These are phyloP conservation scores for Drosophila guanche DNA, from an alignment of 1,140 invertebrate species.

Conservation along the genomic window DNA sequence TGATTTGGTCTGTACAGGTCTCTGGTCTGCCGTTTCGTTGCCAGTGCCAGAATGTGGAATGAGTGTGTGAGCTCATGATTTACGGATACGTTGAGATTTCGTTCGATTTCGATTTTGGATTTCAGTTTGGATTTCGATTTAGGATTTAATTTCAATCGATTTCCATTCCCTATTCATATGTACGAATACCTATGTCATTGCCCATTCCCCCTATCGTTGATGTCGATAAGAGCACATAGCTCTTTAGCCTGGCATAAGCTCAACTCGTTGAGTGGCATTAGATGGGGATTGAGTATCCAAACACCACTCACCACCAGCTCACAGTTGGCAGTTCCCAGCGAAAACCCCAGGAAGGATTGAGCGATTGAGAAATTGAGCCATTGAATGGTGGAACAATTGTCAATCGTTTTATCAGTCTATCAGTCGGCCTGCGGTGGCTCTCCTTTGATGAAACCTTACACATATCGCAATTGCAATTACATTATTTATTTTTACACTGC, in stretches of 20 bases:
- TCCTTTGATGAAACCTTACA: slow-evolving; percentile 57
- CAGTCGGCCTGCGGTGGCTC: slow-evolving; percentile 32
- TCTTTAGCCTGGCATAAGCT: slow-evolving; percentile 55
- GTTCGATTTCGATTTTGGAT: slow-evolving; percentile 42
- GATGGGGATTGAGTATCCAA: slow-evolving; percentile 70
- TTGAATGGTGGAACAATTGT: not conserved
- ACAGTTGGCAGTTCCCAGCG: slow-evolving; percentile 17
- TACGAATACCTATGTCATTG: too few relatives aligned
- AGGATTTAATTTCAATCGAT: slow-evolving; percentile 20
- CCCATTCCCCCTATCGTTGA: too few relatives aligned
- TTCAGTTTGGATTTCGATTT: slow-evolving; percentile 15
- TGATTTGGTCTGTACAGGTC: slow-evolving; percentile 63
- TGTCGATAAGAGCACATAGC: slow-evolving; percentile 19
- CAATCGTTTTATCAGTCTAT: slow-evolving; percentile 24
- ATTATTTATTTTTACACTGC: slow-evolving; percentile 71
- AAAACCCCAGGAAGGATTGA: too few relatives aligned
- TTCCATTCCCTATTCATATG: slow-evolving; percentile 18
- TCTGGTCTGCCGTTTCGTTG: too few relatives aligned
- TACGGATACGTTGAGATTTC: slow-evolving; percentile 74
- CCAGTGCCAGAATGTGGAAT: slow-evolving; percentile 9
- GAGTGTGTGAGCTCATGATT: slow-evolving; percentile 57
- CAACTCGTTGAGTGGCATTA: slow-evolving; percentile 70
- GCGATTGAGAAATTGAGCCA: too few relatives aligned
- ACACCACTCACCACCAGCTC: slow-evolving; percentile 44
- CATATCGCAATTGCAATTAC: slow-evolving; percentile 67